Conservation (phyloP, 2,888 invertebrate genomes). For the Eurytoma adleriae region DNA sequence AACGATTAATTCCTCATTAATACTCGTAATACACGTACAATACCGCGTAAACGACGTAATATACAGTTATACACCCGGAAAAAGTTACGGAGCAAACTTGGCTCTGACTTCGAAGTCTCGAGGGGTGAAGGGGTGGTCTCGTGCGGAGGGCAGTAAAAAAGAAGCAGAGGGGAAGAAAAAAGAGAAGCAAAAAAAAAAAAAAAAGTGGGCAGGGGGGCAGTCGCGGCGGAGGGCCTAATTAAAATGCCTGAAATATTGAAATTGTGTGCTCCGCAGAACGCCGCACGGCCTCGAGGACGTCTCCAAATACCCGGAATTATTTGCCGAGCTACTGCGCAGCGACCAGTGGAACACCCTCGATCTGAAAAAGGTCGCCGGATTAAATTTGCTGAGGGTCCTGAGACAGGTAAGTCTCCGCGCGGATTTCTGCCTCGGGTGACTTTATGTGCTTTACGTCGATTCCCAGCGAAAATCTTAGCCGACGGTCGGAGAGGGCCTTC, state of each 20-base stretch:
- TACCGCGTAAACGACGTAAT: too few relatives aligned
- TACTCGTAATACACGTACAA: too few relatives aligned
- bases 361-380: constrained; percentile 82
- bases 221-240: constrained; percentile 7
- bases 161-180: neutral
- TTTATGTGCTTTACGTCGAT: too few relatives aligned
- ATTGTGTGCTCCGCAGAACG: constrained; percentile 78
- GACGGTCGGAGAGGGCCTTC: too few relatives aligned
- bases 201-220: neutral
- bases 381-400: constrained; percentile 81
- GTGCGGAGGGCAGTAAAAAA: neutral
- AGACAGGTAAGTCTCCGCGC: constrained; percentile 67
- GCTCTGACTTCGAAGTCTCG: too few relatives aligned
- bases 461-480: too few relatives aligned
- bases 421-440: too few relatives aligned
- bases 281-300: constrained; percentile 88
- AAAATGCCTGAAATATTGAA: constrained; percentile 30
- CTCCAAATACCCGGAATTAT: constrained; percentile 83
- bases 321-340: constrained; percentile 81
- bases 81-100: too few relatives aligned
- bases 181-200: neutral
- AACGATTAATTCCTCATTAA: too few relatives aligned
- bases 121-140: neutral
- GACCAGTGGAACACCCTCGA: constrained; percentile 81
- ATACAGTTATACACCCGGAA: too few relatives aligned